Base-by-base conservation (phyloP, 2,797 vertebrate species). In the Phoeniculus purpureus region DNA sequence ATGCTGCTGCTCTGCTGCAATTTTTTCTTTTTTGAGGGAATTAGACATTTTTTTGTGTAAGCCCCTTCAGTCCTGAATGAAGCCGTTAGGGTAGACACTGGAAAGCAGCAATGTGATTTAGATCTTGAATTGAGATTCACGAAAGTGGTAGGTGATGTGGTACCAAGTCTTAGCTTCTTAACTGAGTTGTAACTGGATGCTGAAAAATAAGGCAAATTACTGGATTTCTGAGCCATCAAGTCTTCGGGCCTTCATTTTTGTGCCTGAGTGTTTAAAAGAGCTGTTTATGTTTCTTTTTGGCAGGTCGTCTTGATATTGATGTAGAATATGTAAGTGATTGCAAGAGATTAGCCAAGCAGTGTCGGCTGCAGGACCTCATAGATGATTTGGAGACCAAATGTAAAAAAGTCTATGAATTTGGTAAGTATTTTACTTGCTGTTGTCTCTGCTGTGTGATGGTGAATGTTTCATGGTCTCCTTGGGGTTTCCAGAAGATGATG, bases 301-400 rank as follows among this genome's bases (percentile, higher is more conserved):
- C 95, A 99, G 99, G 99, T 83, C 97, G 98, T 51, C 97, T 99
- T 94, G 98, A 99, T 85, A 97, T 99, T 1, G 98, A 99, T 1
- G 97, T 99, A 82, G 99, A 98, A 85, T 98, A 99, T 4, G 98
- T 99, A 58, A 98, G 97, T 40, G 99, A 99, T 87, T 99, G 98
- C 89, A 98, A 98, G 92, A 98, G 98, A 71, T 96, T 99, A 70
- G 99, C 99, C 85, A 99, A 99, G 94, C 99, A 99, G 97, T 99
- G 99, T 94, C 98, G 98, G 87, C 98, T 99, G 94, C 95, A 98
- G 54, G 98, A 98, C 88, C 98, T 99, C 79, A 99, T 99, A 1
- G 97, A 98, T 9, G 98, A 99, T 94, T 98, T 99, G 95, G 98
- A 99, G 95, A 98, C 97, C 92, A 99, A 99, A 95, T 98, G 98